Base-by-base conservation (phyloP, 1,140 invertebrate species). In the Brachionus sp. region DNA sequence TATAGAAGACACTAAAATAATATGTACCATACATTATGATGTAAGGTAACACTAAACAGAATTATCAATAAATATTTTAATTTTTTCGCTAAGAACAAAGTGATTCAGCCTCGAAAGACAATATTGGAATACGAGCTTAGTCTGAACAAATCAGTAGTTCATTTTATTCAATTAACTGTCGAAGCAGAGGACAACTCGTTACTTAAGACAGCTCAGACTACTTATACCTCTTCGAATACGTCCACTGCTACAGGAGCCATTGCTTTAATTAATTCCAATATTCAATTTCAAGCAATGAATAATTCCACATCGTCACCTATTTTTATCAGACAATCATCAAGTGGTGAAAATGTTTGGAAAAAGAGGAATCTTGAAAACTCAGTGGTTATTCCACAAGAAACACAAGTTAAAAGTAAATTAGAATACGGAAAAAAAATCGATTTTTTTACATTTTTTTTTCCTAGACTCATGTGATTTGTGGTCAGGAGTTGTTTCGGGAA, bases 21-120 rank as follows among this genome's bases (percentile, higher is more conserved):
- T 82, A 25, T 85, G 85, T 42, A 85, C 82, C 64, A 84, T 85
- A 37, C 83, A 84, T 44, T 85, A 85, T 84, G 84, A 70, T 85
- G 82, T 84, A 85, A 78, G 78, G 68, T 57, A 46, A 77, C 46
- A 42, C 29, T 29, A 5, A 46, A 73, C 33, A 10, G n/a, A 53
- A 44, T 13, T 25, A 13, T 33, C 10, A 25, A 33, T 37, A 13
- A 42, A 70, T 13, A 70, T 39, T 16, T 39, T 42, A 37, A 70
- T 39, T 70, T 37, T 42, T 70, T 16, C 5, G 2, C n/a, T 16
- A 39, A 80, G 50, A 62, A 29, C 12, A 57, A 66, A 80, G 77
- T 80, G 0, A 80, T 80, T 80, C 77, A 80, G 10, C 77, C 77
- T 1, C 46, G 77, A 16, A 80, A 80, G n/a, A 62, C 77, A 25